These are phyloP conservation scores for Calycopis cecrops DNA, from an alignment of 1,140 invertebrate genomes.

Conservation along the genomic window DNA sequence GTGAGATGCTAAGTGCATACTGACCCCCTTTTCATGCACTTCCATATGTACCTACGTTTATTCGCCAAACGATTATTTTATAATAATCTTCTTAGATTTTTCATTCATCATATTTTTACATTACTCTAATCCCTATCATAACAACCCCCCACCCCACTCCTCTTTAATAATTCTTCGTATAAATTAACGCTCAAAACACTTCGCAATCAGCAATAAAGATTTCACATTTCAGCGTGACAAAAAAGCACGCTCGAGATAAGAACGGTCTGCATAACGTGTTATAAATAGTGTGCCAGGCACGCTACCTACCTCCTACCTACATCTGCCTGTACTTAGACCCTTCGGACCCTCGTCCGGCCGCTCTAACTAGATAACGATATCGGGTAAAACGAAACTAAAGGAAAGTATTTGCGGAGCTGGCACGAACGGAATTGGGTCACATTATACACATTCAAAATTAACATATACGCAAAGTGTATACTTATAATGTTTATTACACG, in stretches of 20 bases:
- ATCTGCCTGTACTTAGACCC: constrained; percentile 51
- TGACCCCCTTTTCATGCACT: no score
- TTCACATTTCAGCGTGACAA: constrained; percentile 6
- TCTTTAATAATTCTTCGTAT: no score
- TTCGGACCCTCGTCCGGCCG: constrained; percentile 57
- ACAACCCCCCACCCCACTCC: no score
- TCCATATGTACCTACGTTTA: no score
- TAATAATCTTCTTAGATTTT: no score
- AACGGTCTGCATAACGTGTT: constrained; percentile 25
- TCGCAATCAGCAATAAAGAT: constrained; percentile 14
- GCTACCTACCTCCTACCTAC: constrained; percentile 34
- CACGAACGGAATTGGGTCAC: constrained; percentile 52
- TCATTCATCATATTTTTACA: no score
- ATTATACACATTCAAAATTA: constrained; percentile 31
- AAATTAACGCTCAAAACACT: no score
- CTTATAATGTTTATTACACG: no score
- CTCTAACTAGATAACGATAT: constrained; percentile 70
- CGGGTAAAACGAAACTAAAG: constrained; percentile 58
- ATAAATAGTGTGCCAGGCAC: constrained; percentile 53
- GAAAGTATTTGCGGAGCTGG: constrained; percentile 60
- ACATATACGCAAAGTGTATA: constrained; percentile 15
- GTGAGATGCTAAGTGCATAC: no score
- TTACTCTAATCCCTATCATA: no score
- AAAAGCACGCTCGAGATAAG: constrained; percentile 17
- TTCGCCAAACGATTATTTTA: no score